Conservation (phyloP, 2,113 vertebrate species). For the Elgaria multicarinata region DNA sequence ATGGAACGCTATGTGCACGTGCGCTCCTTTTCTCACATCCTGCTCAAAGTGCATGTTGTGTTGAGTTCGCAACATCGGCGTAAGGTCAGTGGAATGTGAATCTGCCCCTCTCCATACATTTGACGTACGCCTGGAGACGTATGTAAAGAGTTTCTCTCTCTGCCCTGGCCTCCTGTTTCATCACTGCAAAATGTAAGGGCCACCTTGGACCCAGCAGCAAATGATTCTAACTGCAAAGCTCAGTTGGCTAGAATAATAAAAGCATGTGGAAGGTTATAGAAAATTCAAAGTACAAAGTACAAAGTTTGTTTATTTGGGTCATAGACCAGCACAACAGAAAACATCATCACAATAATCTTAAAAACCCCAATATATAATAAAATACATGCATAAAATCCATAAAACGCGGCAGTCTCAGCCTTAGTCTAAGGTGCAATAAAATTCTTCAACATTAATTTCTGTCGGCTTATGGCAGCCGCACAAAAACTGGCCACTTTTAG, state of each 20-base stretch:
- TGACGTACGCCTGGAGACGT: neutral
- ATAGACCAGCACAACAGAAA: no score
- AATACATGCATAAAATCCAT: no score
- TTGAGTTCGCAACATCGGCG: neutral
- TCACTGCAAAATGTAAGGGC: neutral
- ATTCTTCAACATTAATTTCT: no score
- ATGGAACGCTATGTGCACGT: neutral
- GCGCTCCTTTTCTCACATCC: neutral
- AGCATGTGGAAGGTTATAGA: neutral
- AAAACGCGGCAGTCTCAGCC: no score
- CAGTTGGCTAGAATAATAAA: neutral
- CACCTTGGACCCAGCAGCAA: neutral
- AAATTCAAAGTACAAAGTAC: no score
- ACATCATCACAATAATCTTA: no score
- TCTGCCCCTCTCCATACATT: neutral
- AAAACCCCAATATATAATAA: no score
- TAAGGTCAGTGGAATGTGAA: neutral
- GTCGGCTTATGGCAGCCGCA: no score
- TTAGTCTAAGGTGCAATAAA: no score
- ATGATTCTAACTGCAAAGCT: neutral
- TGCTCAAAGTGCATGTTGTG: neutral
- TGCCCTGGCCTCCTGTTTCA: neutral
- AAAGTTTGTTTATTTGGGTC: no score
- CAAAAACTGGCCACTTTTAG: no score
- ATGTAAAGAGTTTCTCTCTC: neutral